Evolutionary conservation across 2,797 vertebrate species (phyloP).

Genomic region (Lerista edwardsae): DNA sequence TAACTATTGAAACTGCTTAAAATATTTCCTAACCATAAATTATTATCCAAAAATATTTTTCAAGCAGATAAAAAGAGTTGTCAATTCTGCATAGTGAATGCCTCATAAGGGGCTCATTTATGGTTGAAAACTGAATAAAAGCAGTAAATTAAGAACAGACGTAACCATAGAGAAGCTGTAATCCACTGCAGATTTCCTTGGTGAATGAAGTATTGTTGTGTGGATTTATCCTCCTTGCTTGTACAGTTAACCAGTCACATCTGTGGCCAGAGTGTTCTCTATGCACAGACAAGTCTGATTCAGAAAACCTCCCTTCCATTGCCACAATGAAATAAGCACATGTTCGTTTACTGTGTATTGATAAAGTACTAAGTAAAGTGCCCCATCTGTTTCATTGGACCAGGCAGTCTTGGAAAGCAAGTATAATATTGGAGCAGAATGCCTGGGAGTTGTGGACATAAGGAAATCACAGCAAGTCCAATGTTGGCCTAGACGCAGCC

Average conservation of each 20-base stretch:
- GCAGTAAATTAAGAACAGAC: constrained; percentile 94
- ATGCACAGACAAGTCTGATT: constrained; percentile 80
- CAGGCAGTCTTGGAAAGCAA: constrained; percentile 61
- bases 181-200: constrained; percentile 92
- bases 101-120: constrained; percentile 88
- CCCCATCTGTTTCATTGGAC: constrained; percentile 76
- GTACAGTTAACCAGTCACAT: constrained; percentile 90
- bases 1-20: constrained; percentile 82
- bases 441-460: constrained; percentile 38
- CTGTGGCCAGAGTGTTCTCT: constrained; percentile 82
- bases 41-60: constrained; percentile 89
- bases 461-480: constrained; percentile 34
- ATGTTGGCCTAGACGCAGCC: constrained; percentile 24
- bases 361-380: constrained; percentile 79
- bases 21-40: constrained; percentile 85
- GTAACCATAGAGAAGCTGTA: constrained; percentile 88
- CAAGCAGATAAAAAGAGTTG: constrained; percentile 87
- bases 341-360: constrained; percentile 77
- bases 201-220: constrained; percentile 91
- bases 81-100: constrained; percentile 85
- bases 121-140: constrained; percentile 91
- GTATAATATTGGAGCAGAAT: constrained; percentile 43
- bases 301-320: constrained; percentile 67
- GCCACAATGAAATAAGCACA: constrained; percentile 69
- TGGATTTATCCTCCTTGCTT: constrained; percentile 83